Conservation (phyloP, 2,888 invertebrate genomes). For the Leptinotarsa rubiginosa region DNA sequence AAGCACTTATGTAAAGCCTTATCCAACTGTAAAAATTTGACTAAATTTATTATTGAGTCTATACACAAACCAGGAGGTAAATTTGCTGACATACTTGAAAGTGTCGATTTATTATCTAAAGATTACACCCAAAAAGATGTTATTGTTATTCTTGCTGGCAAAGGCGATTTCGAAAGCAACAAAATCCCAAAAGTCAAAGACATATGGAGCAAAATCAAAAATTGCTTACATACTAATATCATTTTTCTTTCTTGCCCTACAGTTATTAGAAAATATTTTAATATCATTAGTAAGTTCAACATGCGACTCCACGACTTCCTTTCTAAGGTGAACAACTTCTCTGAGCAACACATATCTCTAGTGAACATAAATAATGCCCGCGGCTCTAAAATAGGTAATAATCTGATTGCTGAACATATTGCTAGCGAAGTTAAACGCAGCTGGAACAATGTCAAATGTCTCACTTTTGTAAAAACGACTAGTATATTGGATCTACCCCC, state of each 20-base stretch:
- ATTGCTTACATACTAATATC: constrained; percentile 5
- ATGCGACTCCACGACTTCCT: not conserved
- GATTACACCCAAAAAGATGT: constrained; percentile 19
- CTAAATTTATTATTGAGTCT: constrained; percentile 24
- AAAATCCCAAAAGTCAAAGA: constrained; percentile 10
- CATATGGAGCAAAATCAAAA: constrained; percentile 10
- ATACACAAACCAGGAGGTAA: constrained; percentile 24
- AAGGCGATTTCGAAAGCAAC: not conserved
- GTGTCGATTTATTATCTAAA: constrained; percentile 17
- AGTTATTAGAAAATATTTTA: constrained; percentile 15
- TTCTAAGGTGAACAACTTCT: constrained; percentile 1
- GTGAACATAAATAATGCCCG: not conserved
- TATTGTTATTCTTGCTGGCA: constrained; percentile 20
- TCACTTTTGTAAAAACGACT: constrained; percentile 7
- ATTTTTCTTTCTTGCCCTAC: constrained; percentile 19
- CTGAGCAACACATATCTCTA: not conserved
- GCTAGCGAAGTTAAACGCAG: not conserved
- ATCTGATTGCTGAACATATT: not conserved
- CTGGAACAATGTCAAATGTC: constrained; percentile 5
- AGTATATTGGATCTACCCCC: not conserved
- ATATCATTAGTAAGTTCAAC: constrained; percentile 15
- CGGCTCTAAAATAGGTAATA: not conserved
- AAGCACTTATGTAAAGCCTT: constrained; percentile 21
- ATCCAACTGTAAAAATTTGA: constrained; percentile 20
- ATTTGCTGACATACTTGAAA: constrained; percentile 13